Evolutionary conservation across 2,888 invertebrate genomes (phyloP), one percentile per base, ranked within the genome.

Genomic region (Drosophila monieri): DNA sequence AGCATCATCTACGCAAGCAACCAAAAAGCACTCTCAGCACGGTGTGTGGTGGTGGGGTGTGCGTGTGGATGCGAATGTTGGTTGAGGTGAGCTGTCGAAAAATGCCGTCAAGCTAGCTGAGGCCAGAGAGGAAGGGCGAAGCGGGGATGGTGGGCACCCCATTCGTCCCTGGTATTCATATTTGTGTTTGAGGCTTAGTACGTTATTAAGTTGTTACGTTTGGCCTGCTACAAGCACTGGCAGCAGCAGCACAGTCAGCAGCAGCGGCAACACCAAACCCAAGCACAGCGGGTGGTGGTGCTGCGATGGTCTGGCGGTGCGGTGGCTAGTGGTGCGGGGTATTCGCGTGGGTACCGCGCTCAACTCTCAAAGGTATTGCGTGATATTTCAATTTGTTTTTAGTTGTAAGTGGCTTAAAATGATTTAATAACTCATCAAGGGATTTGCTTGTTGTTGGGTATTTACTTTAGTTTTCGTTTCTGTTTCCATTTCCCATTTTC

Each of bases 371-470:
- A 85, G 85, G 85, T 87, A 88, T 88, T 85, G 89, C 85, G 85
- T 88, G 89, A 85, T 85, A 85, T 85, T 88, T 85, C 85, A 85
- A 85, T 85, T 85, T 88, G 88, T 85, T 87, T 85, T 88, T 88
- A 85, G 85, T 88, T 85, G 85, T 85, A 88, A 85, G 85, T 85
- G 89, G 89, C 89, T 85, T 88, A 89, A 84, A 88, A 89, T 86
- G 88, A 89, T 89, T 89, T 89, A 85, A 85, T 85, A 88, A 89
- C 80, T 86, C 88, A 89, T 86, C 86, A 83, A 84, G 89, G 89
- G 89, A 88, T 86, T 88, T 88, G 71, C 85, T 84, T 77, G 78
- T 77, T 88, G 86, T 86, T 86, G 61, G 68, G 70, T 81, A 81
- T 81, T 81, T 81, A 86, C 81, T 74, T 88, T 81, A 79, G 84